Base-by-base conservation (phyloP, 2,888 invertebrate genomes). In the Dysmachus trigonus region DNA sequence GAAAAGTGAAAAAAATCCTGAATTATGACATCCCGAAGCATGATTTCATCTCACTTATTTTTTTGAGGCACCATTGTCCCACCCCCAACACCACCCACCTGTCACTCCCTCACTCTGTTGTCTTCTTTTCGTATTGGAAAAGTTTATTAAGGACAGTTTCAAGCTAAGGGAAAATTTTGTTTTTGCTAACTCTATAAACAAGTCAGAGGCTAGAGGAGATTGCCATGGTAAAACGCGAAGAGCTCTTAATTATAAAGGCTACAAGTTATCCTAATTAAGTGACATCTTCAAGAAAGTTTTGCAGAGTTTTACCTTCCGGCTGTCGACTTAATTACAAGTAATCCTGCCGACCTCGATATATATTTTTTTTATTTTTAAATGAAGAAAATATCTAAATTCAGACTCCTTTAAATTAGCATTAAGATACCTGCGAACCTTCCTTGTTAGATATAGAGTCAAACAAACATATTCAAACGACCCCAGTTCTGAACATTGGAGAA, bases 121-220 rank as follows among this genome's bases (percentile, higher is more conserved):
- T 77, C 77, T 47, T 77, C 77, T 30, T 73, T 77, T 77, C 41
- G 47, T 77, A 77, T 77, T 77, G 77, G 30, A 77, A 77, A 77
- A 77, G 77, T 77, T 41, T 31, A 47, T 47, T 62, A 62, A 62
- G 27, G 27, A 51, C 51, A 18, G 51, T 18, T 18, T 1, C 51
- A 41, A 41, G 38, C 38, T 15, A 41, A 41, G 38, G 38, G 13
- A 41, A n/a, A n/a, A n/a, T n/a, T 6, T 47, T 47, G 47, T 47
- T 47, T 47, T 47, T 47, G 47, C 47, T n/a, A 47, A 47, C 6
- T n/a, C 47, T 47, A 47, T 15, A 10, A n/a, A n/a, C n/a, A n/a
- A n/a, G 8, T 8, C 62, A 62, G 4, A 51, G 10, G 6, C 22
- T 53, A 27, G 3, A 22, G n/a, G n/a, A 27, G 1, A 27, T 62